phyloP scores from a whole-genome alignment of 2,797 vertebrate genomes.

The Sebastes vulpes region DNA sequence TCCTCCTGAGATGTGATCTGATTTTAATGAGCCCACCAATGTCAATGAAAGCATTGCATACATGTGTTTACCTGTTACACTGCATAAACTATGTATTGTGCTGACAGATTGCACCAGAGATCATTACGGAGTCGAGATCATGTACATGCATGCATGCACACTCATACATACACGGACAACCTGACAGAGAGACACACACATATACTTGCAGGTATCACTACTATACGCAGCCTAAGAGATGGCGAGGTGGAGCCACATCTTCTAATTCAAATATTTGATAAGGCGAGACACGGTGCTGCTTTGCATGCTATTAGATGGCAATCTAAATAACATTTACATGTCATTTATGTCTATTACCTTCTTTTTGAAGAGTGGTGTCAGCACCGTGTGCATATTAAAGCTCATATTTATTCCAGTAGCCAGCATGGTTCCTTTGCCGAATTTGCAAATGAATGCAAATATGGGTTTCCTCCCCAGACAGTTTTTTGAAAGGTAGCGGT shows the following conservation, averaged over 20 bases:
- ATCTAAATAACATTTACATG: constrained; percentile 84
- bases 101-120: constrained; percentile 55
- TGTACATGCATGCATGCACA: neutral
- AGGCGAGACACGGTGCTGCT: constrained; percentile 63
- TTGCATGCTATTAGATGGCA: constrained; percentile 76
- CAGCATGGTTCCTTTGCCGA: constrained; percentile 66
- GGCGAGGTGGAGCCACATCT: constrained; percentile 41
- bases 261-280: constrained; percentile 74
- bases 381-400: constrained; percentile 64
- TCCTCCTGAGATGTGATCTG: constrained; percentile 63
- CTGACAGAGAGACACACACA: neutral
- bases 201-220: constrained; percentile 31
- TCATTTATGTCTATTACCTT: constrained; percentile 77
- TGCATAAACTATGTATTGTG: constrained; percentile 45
- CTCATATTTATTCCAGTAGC: constrained; percentile 71
- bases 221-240: constrained; percentile 22
- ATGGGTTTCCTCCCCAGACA: constrained; percentile 48
- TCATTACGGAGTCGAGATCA: constrained; percentile 51
- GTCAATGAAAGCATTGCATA: constrained; percentile 66
- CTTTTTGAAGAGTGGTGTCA: constrained; percentile 69
- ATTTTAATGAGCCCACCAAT: constrained; percentile 74
- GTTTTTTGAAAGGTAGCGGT: constrained; percentile 57
- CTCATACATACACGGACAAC: neutral
- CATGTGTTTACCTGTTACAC: constrained; percentile 54
- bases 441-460: constrained; percentile 82